Conservation (phyloP, 2,113 vertebrate species). For the Monopterus albus region DNA sequence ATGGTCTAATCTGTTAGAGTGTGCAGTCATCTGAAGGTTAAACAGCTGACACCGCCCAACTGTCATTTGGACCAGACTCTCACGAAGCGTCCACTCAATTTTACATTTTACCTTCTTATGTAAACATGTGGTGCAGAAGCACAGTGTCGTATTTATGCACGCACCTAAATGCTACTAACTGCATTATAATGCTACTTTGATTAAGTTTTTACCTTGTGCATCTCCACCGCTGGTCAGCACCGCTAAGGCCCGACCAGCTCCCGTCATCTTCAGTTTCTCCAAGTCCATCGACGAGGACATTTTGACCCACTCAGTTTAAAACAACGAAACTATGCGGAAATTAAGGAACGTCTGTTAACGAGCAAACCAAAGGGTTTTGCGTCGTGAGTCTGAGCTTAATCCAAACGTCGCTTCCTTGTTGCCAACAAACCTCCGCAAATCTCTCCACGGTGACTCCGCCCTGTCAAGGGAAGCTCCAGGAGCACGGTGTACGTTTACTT, state of each 20-base stretch:
- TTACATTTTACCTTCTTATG: no score
- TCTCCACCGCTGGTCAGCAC: slow-evolving; percentile 96
- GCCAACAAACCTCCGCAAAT: neutral
- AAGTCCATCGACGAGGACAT: slow-evolving; percentile 82
- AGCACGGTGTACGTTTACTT: slow-evolving; percentile 6
- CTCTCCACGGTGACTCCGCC: slow-evolving; percentile 38
- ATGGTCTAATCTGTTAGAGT: no score
- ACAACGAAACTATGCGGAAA: no score
- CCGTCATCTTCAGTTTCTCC: slow-evolving; percentile 87
- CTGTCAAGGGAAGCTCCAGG: neutral
- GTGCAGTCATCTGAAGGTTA: neutral
- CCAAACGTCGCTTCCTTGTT: slow-evolving; percentile 50
- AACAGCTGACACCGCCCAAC: neutral
- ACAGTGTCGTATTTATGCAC: accelerated
- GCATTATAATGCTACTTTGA: accelerated
- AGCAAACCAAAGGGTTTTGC: no score
- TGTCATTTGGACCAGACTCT: neutral
- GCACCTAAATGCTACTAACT: neutral
- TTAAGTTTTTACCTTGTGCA: slow-evolving; percentile 89
- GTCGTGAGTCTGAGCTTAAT: neutral
- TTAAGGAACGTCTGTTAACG: no score
- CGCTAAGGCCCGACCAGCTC: slow-evolving; percentile 89
- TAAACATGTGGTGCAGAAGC: neutral
- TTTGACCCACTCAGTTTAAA: slow-evolving; percentile 3
- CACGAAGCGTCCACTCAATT: neutral